A percentile compares a stretch with the other conserved stretches of the same genome.
Evolutionary conservation across 2,888 invertebrate genomes (phyloP).

Genomic region (Venusia cambrica): DNA sequence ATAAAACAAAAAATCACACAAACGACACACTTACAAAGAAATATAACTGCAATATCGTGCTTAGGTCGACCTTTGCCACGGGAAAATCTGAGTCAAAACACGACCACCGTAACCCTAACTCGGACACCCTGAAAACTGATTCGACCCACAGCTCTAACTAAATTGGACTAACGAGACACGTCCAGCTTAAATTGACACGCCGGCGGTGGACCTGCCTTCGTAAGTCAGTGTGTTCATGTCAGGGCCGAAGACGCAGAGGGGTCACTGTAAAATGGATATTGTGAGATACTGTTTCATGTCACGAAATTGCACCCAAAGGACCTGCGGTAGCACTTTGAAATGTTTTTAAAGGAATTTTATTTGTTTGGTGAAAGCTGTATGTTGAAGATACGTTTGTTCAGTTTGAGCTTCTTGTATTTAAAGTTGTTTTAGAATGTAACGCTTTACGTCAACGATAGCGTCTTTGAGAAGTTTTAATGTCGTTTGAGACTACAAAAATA

Average conservation of each 20-base stretch:
- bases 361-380: conserved; percentile 19
- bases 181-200: conserved; percentile 35
- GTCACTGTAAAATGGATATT: conserved; percentile 29
- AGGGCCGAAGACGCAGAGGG: conserved; percentile 23
- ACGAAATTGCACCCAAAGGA: conserved; percentile 40
- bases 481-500: no score
- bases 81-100: conserved; percentile 24
- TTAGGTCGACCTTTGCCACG: conserved; percentile 43
- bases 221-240: conserved; percentile 23
- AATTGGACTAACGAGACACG: conserved; percentile 23
- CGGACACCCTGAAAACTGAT: conserved; percentile 5
- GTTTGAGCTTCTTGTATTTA: conserved; percentile 4
- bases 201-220: conserved; percentile 20
- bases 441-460: no score
- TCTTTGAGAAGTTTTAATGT: no score
- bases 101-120: conserved; percentile 26
- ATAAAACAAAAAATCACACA: conserved; percentile 38
- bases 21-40: conserved; percentile 49
- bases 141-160: conserved; percentile 22
- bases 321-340: conserved; percentile 24
- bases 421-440: not conserved
- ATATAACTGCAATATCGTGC: conserved; percentile 56
- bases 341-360: conserved; percentile 25
- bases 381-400: conserved; percentile 19
- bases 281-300: conserved; percentile 36